These are phyloP conservation scores for Mesorhabditis sp. DNA, from an alignment of 2,888 invertebrate genomes.

Conservation along the genomic window DNA sequence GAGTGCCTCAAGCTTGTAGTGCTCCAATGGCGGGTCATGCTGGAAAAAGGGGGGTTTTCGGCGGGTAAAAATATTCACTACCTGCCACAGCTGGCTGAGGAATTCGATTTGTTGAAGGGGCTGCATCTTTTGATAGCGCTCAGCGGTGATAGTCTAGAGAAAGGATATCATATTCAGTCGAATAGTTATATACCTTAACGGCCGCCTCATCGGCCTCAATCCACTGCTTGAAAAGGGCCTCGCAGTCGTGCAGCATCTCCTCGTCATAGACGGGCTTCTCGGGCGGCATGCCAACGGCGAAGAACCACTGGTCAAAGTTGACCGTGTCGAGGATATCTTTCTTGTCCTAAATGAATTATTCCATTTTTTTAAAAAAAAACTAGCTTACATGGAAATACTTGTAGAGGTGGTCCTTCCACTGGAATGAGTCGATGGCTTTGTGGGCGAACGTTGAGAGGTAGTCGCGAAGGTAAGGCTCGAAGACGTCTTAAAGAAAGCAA, in stretches of 20 bases:
- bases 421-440: slow-evolving; percentile 77
- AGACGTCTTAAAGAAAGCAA: slow-evolving; percentile 61
- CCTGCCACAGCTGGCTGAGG: slow-evolving; percentile 43
- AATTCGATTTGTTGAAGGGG: slow-evolving; percentile 44
- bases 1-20: slow-evolving; percentile 64
- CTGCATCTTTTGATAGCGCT: slow-evolving; percentile 29
- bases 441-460: slow-evolving; percentile 78
- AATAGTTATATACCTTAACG: slow-evolving; percentile 6
- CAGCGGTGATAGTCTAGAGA: slow-evolving; percentile 19
- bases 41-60: slow-evolving; percentile 17
- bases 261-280: slow-evolving; percentile 67
- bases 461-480: slow-evolving; percentile 78
- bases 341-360: slow-evolving; percentile 59
- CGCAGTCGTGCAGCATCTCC: slow-evolving; percentile 37
- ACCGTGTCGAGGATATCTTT: slow-evolving; percentile 66
- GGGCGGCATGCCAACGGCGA: slow-evolving; percentile 81
- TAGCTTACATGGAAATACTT: slow-evolving; percentile 65
- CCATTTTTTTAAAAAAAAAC: slow-evolving; percentile 54
- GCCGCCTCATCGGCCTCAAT: slow-evolving; percentile 27
- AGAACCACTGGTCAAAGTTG: slow-evolving; percentile 82
- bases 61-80: not conserved
- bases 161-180: not conserved
- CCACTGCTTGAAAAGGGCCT: slow-evolving; percentile 30
- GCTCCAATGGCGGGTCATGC: slow-evolving; percentile 52
- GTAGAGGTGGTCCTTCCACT: slow-evolving; percentile 75